Evolutionary conservation across 2,113 vertebrate genomes (phyloP).

Genomic region (Pteruthius melanotis): DNA sequence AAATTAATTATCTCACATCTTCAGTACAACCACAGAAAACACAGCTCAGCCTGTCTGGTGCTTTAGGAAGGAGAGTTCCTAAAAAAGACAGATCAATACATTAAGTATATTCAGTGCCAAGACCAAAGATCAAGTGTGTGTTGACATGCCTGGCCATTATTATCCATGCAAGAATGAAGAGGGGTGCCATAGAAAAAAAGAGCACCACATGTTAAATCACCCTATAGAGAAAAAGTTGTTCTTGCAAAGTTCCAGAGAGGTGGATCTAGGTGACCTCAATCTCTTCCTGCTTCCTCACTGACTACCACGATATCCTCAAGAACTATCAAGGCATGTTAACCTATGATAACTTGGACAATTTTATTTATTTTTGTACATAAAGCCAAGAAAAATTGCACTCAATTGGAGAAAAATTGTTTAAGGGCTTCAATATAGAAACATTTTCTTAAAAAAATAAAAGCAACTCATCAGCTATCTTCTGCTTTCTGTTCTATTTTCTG

Average conservation of each 20-base stretch:
- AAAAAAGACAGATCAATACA: background rate
- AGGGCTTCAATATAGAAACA: background rate
- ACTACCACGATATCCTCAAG: background rate
- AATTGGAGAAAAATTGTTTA: background rate
- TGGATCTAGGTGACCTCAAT: background rate
- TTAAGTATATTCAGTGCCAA: background rate
- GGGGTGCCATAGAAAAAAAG: background rate
- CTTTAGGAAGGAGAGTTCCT: background rate
- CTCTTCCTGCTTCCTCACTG: background rate
- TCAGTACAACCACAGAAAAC: background rate
- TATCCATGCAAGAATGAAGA: background rate
- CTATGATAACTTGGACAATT: background rate
- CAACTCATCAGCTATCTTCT: background rate
- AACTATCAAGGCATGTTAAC: background rate
- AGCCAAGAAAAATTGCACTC: background rate
- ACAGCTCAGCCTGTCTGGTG: background rate
- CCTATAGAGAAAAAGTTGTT: background rate
- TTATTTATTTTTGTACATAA: background rate
- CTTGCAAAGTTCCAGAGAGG: background rate
- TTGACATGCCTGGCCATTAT: background rate
- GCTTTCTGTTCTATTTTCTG: background rate
- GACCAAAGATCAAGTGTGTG: background rate
- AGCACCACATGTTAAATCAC: rapidly evolving
- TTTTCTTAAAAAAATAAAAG: background rate
- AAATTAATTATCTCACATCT: background rate